Evolutionary conservation across 1,140 invertebrate genomes (phyloP), one percentile per base, ranked within the genome.

Genomic region (Drosophila lacteicornis): DNA sequence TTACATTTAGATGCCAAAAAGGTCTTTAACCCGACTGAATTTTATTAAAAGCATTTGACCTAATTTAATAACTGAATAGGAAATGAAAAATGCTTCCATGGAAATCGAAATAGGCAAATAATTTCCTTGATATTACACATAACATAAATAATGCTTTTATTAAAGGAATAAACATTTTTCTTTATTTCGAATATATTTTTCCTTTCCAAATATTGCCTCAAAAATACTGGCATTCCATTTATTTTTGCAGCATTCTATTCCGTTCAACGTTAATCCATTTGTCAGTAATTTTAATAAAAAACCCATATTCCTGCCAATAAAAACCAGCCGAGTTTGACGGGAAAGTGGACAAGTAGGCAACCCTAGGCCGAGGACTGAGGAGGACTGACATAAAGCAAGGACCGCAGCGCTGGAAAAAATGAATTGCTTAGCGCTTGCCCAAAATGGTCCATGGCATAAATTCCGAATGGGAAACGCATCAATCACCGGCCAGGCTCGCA

Each of bases 381-480:
- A 38, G 43, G 27, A n/a, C n/a, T 55, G 53, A 55, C 53, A 40
- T 25, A 55, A 40, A 36, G 66, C 27, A 71, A 60, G 67, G 69
- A 71, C 68, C 42, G 66, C 36, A 60, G 22, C n/a, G 38, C 38
- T 55, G 49, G 49, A 70, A 70, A 70, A 86, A 86, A 86, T 86
- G 83, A 86, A 86, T 86, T 86, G 83, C 83, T 86, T 80, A 87
- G 71, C 83, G 79, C 80, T 87, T 78, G 67, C 63, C 85, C 85
- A 76, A 87, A 87, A 87, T 90, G 87, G 84, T 88, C 77, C 85
- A 87, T 88, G 81, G 85, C 85, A 90, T 90, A 90, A 90, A 90
- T 90, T 90, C 81, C 86, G 79, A 90, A 90, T 90, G 85, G 85
- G 86, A 90, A 90, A 90, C 85, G 81, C 85, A 90, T 90, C 85